A percentile compares a stretch with the other conserved stretches of the same genome.
Conservation (phyloP, 2,113 vertebrate species). For the Argyrosomus japonicus region DNA sequence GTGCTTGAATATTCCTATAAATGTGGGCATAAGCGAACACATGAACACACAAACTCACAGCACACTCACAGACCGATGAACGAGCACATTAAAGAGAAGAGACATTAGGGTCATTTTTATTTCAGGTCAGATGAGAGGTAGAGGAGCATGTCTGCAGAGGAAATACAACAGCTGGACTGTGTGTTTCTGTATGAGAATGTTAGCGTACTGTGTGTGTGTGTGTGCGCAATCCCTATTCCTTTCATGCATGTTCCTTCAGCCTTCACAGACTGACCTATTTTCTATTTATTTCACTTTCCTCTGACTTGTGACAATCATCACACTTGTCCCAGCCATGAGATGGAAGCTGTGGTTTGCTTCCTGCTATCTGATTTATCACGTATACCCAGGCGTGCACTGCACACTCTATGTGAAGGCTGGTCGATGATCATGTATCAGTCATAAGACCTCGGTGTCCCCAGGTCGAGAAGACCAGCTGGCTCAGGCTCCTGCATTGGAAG, state of each 20-base stretch:
- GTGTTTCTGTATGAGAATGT: constrained; percentile 10
- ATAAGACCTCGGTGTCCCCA: constrained; percentile 16
- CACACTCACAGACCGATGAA: constrained; percentile 1
- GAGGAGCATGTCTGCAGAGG: constrained; percentile 11
- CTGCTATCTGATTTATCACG: no score
- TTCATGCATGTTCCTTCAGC: constrained; percentile 37
- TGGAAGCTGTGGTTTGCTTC: neutral
- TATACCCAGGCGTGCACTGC: neutral
- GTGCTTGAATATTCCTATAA: neutral
- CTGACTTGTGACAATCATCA: constrained; percentile 27
- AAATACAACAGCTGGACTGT: constrained; percentile 58
- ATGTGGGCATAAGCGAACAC: neutral
- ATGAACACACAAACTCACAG: constrained; percentile 12
- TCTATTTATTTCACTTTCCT: constrained; percentile 56
- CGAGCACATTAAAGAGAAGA: constrained; percentile 30
- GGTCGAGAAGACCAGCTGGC: neutral
- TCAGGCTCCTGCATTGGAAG: constrained; percentile 13
- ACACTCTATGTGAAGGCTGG: neutral
- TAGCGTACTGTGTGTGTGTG: no score
- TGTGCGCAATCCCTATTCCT: constrained; percentile 32
- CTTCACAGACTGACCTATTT: constrained; percentile 66
- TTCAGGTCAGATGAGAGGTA: constrained; percentile 42
- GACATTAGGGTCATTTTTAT: constrained; percentile 25
- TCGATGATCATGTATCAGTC: constrained; percentile 12
- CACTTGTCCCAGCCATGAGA: neutral